Evolutionary conservation across 2,888 invertebrate species (phyloP).

Genomic region (Tetranychus truncatus): DNA sequence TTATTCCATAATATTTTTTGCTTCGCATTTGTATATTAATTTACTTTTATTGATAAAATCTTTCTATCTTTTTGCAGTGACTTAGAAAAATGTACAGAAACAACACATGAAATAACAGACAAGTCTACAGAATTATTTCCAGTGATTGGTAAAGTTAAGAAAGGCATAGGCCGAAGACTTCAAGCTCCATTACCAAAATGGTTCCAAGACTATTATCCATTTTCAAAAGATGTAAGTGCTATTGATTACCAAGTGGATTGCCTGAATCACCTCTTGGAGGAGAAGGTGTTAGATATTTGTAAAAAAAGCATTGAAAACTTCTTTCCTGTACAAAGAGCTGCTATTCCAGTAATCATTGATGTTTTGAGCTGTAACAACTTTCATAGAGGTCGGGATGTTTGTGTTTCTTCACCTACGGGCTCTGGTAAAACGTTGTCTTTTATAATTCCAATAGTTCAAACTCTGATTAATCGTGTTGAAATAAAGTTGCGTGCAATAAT

Average conservation of each 20-base stretch:
- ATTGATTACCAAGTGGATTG: background rate
- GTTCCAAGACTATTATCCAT: background rate
- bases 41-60: no score
- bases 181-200: conserved; percentile 8
- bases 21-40: no score
- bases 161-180: background rate
- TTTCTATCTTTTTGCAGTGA: background rate
- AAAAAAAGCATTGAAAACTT: conserved; percentile 21
- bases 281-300: conserved; percentile 20
- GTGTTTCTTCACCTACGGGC: conserved; percentile 91
- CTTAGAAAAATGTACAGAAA: background rate
- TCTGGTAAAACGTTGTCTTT: conserved; percentile 92
- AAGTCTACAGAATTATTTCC: background rate
- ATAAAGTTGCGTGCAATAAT: conserved; percentile 59
- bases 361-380: conserved; percentile 13
- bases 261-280: conserved; percentile 39
- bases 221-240: background rate
- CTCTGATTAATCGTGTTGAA: conserved; percentile 43
- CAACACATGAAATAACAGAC: background rate
- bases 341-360: conserved; percentile 24
- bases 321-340: conserved; percentile 27
- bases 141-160: conserved; percentile 9
- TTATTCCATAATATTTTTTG: no score
- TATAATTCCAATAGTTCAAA: conserved; percentile 71
- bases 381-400: conserved; percentile 61